phyloP scores from a whole-genome alignment of 2,113 vertebrate species.

The Brachirus orientalis region DNA sequence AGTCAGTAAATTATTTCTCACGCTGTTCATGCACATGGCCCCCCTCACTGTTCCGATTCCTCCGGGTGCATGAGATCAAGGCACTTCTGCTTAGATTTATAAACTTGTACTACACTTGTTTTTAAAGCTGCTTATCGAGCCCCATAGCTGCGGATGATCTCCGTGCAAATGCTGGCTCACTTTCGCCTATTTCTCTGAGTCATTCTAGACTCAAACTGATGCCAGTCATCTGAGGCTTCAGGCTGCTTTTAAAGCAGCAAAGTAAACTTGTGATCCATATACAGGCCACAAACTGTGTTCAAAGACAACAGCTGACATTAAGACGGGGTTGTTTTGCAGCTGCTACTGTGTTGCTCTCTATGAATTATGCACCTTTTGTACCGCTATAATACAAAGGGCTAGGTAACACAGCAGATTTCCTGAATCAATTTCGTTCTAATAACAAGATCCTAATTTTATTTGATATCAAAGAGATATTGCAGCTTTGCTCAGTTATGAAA shows the following conservation, averaged over 20 bases:
- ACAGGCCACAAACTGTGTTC: slow-evolving; percentile 21
- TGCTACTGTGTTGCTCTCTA: slow-evolving; percentile 22
- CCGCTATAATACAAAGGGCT: not conserved
- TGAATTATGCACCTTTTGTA: slow-evolving; percentile 30
- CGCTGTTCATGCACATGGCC: slow-evolving; percentile 11
- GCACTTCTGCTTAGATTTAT: slow-evolving; percentile 41
- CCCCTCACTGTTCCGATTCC: slow-evolving; percentile 9
- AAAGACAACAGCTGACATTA: slow-evolving; percentile 22
- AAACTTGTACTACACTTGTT: slow-evolving; percentile 37
- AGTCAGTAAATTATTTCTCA: slow-evolving; percentile 19
- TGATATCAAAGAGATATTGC: no score
- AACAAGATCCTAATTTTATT: no score
- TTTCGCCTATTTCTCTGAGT: slow-evolving; percentile 27
- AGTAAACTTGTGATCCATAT: slow-evolving; percentile 17
- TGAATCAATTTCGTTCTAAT: no score
- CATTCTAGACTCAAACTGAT: slow-evolving; percentile 41
- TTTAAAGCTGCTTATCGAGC: slow-evolving; percentile 40
- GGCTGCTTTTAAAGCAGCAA: slow-evolving; percentile 29
- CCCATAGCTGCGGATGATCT: slow-evolving; percentile 33
- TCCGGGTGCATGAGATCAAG: slow-evolving; percentile 35
- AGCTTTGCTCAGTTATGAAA: no score
- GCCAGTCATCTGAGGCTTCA: slow-evolving; percentile 40
- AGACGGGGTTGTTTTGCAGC: slow-evolving; percentile 31
- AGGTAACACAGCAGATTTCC: no score
- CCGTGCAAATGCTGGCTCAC: slow-evolving; percentile 17